Evolutionary conservation across 1,140 invertebrate species (phyloP), one percentile per base, ranked within the genome.

Genomic region (Scaptomyza hsui): DNA sequence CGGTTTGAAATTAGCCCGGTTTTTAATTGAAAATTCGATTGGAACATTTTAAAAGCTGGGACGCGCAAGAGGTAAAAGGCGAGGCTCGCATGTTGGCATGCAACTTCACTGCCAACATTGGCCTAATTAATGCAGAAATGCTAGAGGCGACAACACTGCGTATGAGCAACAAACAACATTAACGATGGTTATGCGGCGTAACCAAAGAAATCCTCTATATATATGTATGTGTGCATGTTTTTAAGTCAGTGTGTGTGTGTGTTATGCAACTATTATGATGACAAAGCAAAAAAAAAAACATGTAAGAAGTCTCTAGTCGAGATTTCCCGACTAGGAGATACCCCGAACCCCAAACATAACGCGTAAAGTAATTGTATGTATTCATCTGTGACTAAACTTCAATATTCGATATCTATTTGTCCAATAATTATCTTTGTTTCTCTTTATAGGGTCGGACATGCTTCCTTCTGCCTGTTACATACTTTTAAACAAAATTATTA

Each of bases 11-110:
- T 78, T 77, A 56, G 65, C 51, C 15, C 19, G 18, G 13, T 39
- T 39, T 71, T 88, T 82, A 81, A 86, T 86, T 77, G 83, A 82
- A 86, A 82, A 86, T 78, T 82, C 73, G 67, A 86, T 88, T 78
- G 70, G 53, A 78, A 52, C 60, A 57, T 69, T 74, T 70, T 88
- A 85, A 86, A 78, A 64, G 70, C 44, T 73, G 13, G 15, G 19
- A 15, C 47, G 15, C 3, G 35, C 21, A 15, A 26, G 53, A 39
- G 29, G 10, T 29, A 21, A 44, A 37, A 21, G 60, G 44, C 56
- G 45, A 76, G 45, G 61, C 53, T 78, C 61, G 78, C 82, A 82
- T 80, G 73, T 42, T 44, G 32, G 47, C 81, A 88, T 75, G 81
- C 81, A 76, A 86, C 70, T 47, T 67, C 62, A 49, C 24, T 41